Percentiles rank a stretch among this genome's conserved stretches.
phyloP scores from a whole-genome alignment of 2,797 vertebrate species.

The Mormyrus proboscirostris region DNA sequence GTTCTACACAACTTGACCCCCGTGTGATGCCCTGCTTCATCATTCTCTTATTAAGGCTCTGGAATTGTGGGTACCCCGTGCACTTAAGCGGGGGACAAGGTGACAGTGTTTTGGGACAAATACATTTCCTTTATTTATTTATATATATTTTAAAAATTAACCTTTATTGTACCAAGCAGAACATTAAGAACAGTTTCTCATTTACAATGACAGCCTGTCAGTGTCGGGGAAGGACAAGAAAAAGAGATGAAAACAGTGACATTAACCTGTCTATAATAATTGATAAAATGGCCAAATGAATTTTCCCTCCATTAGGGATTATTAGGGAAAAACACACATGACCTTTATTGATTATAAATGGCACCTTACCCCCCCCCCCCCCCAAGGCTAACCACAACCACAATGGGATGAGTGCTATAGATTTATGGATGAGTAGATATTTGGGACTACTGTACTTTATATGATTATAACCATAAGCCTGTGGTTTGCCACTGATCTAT shows the following conservation, averaged over 20 bases:
- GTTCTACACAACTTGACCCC: background rate
- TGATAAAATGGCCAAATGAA: background rate
- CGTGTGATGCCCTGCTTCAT: background rate
- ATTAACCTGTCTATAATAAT: background rate
- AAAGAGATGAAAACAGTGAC: background rate
- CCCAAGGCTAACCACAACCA: background rate
- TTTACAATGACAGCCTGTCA: background rate
- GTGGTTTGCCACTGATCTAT: background rate
- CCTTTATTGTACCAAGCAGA: background rate
- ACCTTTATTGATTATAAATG: background rate
- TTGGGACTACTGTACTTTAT: background rate
- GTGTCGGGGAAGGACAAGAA: background rate
- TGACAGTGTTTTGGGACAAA: background rate
- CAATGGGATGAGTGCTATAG: background rate
- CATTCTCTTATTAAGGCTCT: background rate
- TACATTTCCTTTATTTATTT: background rate
- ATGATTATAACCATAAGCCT: background rate
- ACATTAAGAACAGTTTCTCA: background rate
- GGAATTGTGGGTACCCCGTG: background rate
- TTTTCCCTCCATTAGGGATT: background rate
- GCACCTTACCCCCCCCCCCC: background rate
- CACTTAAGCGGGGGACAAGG: background rate
- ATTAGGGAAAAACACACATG: background rate
- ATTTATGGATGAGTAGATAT: background rate
- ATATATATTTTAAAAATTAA: background rate